Evolutionary conservation across 2,113 vertebrate genomes (phyloP).

Genomic region (Perca fluviatilis): DNA sequence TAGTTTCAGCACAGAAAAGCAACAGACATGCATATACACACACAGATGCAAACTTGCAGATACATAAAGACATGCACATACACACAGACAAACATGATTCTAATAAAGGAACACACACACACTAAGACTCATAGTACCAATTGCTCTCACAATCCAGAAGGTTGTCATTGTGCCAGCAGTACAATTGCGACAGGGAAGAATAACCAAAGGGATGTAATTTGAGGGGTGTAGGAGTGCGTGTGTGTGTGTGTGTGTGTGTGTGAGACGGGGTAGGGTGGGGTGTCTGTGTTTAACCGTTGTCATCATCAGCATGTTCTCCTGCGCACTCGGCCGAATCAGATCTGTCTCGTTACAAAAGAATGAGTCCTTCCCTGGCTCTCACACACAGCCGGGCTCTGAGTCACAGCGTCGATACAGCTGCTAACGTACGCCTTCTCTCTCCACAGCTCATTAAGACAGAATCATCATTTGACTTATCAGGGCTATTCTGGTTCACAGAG

Average conservation of each 20-base stretch:
- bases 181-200: conserved; percentile 57
- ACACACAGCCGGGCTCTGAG: conserved; percentile 41
- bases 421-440: conserved; percentile 40
- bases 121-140: neutral
- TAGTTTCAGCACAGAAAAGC: neutral
- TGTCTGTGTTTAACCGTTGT: conserved; percentile 51
- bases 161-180: conserved; percentile 49
- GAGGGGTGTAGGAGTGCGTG: conserved; percentile 39
- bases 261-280: conserved; percentile 6
- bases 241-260: conserved; percentile 1
- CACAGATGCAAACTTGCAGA: neutral
- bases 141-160: conserved; percentile 26
- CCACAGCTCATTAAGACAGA: conserved; percentile 60
- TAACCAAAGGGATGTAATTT: conserved; percentile 70
- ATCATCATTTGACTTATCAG: conserved; percentile 48
- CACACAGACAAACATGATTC: neutral
- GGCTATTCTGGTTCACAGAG: conserved; percentile 35
- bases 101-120: conserved; percentile 12
- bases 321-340: conserved; percentile 56
- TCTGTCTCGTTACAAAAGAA: conserved; percentile 61
- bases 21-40: neutral
- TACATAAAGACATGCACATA: neutral
- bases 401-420: conserved; percentile 32
- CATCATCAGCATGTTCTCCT: conserved; percentile 53
- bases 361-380: conserved; percentile 32